Base-by-base conservation (phyloP, 2,888 invertebrate species). In the Chironomus tentans region DNA sequence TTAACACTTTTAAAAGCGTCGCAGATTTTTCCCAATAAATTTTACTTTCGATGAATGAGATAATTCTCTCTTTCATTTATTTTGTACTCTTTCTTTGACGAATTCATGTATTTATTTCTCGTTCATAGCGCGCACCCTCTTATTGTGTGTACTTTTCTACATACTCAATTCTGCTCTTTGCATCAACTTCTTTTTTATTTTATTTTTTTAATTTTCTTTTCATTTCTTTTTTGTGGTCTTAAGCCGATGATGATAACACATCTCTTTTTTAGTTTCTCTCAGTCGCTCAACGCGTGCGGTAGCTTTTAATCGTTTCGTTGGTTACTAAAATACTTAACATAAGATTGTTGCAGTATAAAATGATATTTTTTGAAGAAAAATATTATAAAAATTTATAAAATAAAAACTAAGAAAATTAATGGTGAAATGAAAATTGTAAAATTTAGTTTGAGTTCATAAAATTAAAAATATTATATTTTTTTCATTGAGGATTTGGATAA, bases 251-350 rank as follows among this genome's bases (percentile, higher is more conserved):
- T 71, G 24, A 71, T 38, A 38, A 68, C 71, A 56, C 71, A 71
- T 22, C 15, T 21, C 71, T 56, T 28, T 38, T 50, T 71, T 22
- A 71, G 71, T 71, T 71, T 71, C 71, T 71, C 71, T 50, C 71
- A 50, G 50, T 50, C 56, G 28, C 50, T 71, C 71, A 24, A 71
- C 71, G 71, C 71, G 71, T 71, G 71, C 56, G 56, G 71, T 71
- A 56, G 71, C 24, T 24, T 65, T 46, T 6, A 47, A 48, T 56
- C 48, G n/a, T 28, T 38, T 70, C 50, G 15, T 38, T 69, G 68
- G 6, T 13, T 65, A 65, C 24, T 22, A 24, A 21, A 65, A 21
- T 65, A 65, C 21, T 65, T 65, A 65, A 5, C 3, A 28, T 28
- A 28, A 3, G 5, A 28, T 28, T 28, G 28, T 28, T 28, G 5